Evolutionary conservation across 1,140 invertebrate species (phyloP).

Genomic region (Maconellicoccus hirsutus): DNA sequence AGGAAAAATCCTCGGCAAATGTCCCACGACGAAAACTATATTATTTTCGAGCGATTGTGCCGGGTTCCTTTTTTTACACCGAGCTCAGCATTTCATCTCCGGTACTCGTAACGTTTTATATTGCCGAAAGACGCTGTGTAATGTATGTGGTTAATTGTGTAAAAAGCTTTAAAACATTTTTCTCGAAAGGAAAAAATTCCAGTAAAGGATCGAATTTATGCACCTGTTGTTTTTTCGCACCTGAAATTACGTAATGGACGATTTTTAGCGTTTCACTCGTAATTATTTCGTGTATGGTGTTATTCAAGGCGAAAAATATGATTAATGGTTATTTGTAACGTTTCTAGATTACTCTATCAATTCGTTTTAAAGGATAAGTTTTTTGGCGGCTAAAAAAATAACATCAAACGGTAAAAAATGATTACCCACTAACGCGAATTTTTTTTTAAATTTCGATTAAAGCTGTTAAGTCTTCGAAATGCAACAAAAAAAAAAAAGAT

Average conservation of each 20-base stretch:
- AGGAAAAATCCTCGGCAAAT: not conserved
- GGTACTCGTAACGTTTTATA: not conserved
- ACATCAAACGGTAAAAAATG: not conserved
- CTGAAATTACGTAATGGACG: not conserved
- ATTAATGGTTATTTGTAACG: not conserved
- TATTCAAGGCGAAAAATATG: not conserved
- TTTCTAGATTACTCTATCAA: constrained; percentile 4
- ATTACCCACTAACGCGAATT: not conserved
- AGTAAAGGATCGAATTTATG: not conserved
- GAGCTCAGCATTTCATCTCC: not conserved
- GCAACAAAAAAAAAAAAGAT: no score
- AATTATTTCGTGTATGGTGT: not conserved
- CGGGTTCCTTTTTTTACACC: not conserved
- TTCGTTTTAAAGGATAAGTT: not conserved
- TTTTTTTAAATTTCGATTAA: no score
- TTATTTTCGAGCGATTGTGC: not conserved
- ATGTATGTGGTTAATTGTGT: not conserved
- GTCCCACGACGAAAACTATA: not conserved
- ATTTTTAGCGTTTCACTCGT: not conserved
- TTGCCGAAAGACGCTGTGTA: no score
- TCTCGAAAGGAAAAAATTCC: not conserved
- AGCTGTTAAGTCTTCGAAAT: no score
- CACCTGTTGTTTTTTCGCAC: constrained; percentile 7
- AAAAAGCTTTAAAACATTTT: not conserved
- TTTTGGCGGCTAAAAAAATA: not conserved